Evolutionary conservation across 2,888 invertebrate species (phyloP).

Genomic region (Pandemis corylana): DNA sequence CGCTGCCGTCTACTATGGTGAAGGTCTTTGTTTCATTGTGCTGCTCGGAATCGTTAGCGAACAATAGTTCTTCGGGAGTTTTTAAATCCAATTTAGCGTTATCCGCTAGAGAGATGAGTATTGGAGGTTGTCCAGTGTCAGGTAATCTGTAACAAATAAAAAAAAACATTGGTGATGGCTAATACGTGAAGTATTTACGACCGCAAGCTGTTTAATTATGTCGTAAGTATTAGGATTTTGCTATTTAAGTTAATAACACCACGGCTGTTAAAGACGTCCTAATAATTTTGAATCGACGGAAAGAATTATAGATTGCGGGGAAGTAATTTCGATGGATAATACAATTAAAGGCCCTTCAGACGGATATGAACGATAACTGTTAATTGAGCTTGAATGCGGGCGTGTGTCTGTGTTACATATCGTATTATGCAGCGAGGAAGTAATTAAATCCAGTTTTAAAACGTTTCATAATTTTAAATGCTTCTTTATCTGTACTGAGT

Average conservation of each 20-base stretch:
- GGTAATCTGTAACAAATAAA: conserved; percentile 82
- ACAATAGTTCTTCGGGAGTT: conserved; percentile 82
- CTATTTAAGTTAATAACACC: neutral
- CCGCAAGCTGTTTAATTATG: neutral
- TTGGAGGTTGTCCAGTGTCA: conserved; percentile 86
- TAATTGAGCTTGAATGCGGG: conserved; percentile 35
- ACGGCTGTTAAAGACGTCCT: conserved; percentile 1
- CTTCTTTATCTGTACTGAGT: neutral
- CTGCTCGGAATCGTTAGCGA: conserved; percentile 76
- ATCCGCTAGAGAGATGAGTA: conserved; percentile 86
- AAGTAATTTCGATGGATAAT: conserved; percentile 34
- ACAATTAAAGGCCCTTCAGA: conserved; percentile 30
- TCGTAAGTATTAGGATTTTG: neutral
- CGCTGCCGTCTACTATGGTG: conserved; percentile 65
- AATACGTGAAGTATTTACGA: neutral
- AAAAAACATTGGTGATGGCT: conserved; percentile 18
- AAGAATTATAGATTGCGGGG: conserved; percentile 19
- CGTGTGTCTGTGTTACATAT: conserved; percentile 13
- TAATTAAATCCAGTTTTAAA: neutral
- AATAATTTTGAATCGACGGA: conserved; percentile 13
- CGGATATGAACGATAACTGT: conserved; percentile 22
- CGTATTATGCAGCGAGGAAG: conserved; percentile 20
- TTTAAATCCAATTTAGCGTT: conserved; percentile 86
- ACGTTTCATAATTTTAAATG: neutral
- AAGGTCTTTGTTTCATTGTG: conserved; percentile 76